Conservation (phyloP, 2,888 invertebrate genomes). For the Machimus atricapillus region DNA sequence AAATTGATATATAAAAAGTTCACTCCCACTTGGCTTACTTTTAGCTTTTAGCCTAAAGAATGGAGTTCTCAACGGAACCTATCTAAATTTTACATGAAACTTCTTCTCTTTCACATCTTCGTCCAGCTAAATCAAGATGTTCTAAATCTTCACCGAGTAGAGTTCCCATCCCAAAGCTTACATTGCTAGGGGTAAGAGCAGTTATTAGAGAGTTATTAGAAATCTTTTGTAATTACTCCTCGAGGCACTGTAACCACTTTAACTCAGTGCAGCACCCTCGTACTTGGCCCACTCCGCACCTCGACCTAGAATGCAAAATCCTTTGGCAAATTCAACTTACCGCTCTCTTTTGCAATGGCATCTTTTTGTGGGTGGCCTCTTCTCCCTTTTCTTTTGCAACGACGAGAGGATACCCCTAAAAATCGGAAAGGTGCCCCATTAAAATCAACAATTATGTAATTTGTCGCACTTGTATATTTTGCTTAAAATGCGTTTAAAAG, state of each 20-base stretch:
- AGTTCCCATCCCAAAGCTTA: neutral
- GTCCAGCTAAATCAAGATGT: neutral
- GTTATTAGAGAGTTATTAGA: neutral
- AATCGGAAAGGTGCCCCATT: slow-evolving; percentile 49
- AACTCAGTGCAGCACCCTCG: neutral
- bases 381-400: slow-evolving; percentile 60
- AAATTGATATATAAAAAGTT: neutral
- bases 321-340: slow-evolving; percentile 56
- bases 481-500: neutral
- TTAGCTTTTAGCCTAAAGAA: neutral
- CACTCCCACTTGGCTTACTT: neutral
- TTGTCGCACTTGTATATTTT: neutral
- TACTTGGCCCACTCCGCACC: neutral
- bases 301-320: neutral
- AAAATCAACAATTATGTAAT: slow-evolving; percentile 41
- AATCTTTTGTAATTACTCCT: neutral
- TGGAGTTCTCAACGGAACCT: neutral
- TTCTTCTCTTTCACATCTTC: neutral
- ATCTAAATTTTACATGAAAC: neutral
- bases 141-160: neutral
- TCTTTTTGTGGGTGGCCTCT: slow-evolving; percentile 65
- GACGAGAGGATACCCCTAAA: slow-evolving; percentile 58
- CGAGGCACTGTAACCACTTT: neutral
- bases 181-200: neutral
- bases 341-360: slow-evolving; percentile 65